Percentiles rank a stretch among this genome's conserved stretches.
Conservation (phyloP, 2,797 vertebrate genomes). For the Naso thynnoides region DNA sequence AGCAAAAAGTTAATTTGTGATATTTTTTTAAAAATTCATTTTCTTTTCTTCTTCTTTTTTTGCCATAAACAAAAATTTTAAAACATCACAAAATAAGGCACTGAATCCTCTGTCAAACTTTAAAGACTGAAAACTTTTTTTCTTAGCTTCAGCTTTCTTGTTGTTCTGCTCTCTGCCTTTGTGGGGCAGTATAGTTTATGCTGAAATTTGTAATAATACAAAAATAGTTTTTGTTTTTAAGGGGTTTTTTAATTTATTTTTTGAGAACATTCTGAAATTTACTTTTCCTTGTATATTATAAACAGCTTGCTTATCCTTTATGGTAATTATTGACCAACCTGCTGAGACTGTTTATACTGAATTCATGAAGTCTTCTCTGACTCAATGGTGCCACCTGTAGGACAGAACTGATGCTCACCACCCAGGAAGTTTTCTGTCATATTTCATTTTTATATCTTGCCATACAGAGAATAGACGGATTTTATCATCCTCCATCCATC, state of each 20-base stretch:
- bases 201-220: background rate
- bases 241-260: too few species aligned
- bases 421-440: slow-evolving; percentile 9
- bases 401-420: background rate
- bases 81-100: background rate
- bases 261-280: background rate
- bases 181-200: too few species aligned
- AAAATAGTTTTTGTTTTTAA: background rate
- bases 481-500: slow-evolving; percentile 46
- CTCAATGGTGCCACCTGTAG: slow-evolving; percentile 61
- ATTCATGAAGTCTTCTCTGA: background rate
- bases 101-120: background rate
- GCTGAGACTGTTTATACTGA: background rate
- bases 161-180: background rate
- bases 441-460: slow-evolving; percentile 45
- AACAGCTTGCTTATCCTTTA: background rate
- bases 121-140: background rate
- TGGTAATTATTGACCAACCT: background rate
- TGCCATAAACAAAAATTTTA: background rate
- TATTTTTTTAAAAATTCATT: too few species aligned
- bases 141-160: background rate
- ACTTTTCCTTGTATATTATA: background rate
- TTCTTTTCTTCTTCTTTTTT: too few species aligned
- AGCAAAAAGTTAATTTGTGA: too few species aligned
- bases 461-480: slow-evolving; percentile 5